phyloP scores from a whole-genome alignment of 2,113 vertebrate genomes.

The Pampusana beccarii region DNA sequence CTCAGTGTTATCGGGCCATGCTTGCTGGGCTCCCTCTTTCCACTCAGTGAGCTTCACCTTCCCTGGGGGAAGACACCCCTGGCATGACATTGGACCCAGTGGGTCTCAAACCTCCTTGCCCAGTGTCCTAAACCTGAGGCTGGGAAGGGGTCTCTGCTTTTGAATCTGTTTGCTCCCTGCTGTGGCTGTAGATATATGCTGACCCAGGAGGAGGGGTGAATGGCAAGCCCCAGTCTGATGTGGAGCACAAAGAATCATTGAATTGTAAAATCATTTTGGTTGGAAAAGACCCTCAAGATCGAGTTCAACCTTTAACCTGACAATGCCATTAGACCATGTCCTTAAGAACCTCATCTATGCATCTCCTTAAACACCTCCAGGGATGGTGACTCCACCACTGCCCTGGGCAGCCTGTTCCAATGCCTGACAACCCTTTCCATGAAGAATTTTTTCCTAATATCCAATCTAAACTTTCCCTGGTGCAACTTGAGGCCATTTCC shows the following conservation, averaged over 20 bases:
- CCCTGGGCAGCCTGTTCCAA: no score
- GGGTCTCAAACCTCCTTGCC: neutral
- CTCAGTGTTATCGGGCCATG: accelerated
- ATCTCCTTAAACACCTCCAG: no score
- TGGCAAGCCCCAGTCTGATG: accelerated
- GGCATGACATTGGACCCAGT: accelerated
- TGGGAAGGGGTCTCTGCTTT: neutral
- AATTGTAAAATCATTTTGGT: no score
- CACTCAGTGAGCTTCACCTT: neutral
- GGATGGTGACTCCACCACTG: no score
- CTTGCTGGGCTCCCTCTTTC: neutral
- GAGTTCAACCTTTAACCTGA: no score
- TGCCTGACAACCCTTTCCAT: no score
- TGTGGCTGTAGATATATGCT: accelerated
- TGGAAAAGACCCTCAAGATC: no score
- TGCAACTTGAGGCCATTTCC: no score
- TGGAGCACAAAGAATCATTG: neutral
- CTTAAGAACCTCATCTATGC: no score
- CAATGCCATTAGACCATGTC: no score
- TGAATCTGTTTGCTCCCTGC: neutral
- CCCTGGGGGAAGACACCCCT: neutral
- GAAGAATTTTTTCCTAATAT: no score
- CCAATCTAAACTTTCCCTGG: no score
- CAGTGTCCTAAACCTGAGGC: neutral
- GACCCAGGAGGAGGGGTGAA: neutral